A percentile compares a stretch with the other conserved stretches of the same genome.
These are phyloP conservation scores for Melanotaenia nigrans DNA, from an alignment of 2,797 vertebrate species.

Conservation along the genomic window DNA sequence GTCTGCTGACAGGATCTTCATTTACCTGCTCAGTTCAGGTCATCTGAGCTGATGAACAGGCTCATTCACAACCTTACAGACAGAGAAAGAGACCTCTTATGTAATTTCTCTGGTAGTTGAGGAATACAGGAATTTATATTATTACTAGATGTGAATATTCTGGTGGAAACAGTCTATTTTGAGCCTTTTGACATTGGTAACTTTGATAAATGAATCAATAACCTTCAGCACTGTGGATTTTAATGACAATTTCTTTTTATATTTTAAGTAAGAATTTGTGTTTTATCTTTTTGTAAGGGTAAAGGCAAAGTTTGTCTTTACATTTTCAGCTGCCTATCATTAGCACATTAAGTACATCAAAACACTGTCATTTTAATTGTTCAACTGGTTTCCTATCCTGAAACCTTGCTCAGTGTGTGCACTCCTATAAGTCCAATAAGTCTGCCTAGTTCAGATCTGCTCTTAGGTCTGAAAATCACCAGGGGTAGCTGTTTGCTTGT, in stretches of 20 bases:
- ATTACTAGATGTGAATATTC: not conserved
- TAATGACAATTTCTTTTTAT: too few relatives aligned
- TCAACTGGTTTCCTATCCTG: not conserved
- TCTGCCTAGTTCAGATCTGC: not conserved
- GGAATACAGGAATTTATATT: not conserved
- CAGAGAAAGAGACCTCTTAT: not conserved
- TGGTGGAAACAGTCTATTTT: not conserved
- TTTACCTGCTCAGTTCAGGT: conserved; percentile 50
- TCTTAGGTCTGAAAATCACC: not conserved
- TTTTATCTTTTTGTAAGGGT: not conserved
- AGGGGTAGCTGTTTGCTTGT: not conserved
- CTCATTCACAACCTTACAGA: conserved; percentile 16
- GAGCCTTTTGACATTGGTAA: too few relatives aligned
- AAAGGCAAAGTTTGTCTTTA: not conserved
- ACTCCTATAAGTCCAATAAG: not conserved
- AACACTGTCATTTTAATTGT: not conserved
- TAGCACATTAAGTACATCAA: not conserved
- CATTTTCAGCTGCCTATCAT: too few relatives aligned
- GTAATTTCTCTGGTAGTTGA: not conserved
- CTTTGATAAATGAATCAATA: too few relatives aligned
- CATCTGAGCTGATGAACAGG: conserved; percentile 20
- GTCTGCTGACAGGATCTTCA: conserved; percentile 65
- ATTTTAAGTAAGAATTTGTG: too few relatives aligned
- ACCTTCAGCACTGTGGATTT: too few relatives aligned
- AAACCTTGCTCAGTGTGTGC: not conserved